Base-by-base conservation (phyloP, 2,888 invertebrate genomes). In the Alsophila aescularia region DNA sequence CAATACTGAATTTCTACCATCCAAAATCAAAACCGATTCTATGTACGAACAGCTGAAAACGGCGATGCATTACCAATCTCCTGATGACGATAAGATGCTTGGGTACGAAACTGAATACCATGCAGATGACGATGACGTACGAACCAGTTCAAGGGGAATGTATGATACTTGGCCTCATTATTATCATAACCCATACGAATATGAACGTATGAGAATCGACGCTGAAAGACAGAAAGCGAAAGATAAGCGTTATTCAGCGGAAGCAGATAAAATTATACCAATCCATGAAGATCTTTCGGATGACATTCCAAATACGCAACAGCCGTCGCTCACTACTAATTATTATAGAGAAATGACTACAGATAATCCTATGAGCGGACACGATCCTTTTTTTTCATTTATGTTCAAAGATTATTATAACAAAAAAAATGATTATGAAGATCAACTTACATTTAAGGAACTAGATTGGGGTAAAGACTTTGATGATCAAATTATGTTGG, bases 381-480 rank as follows among this genome's bases (percentile, higher is more conserved):
- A 87, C 51, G 75, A 75, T 49, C 85, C 87, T 1, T 88, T 87
- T 60, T 81, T 87, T 51, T 86, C 87, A 0, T 85, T 77, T 60
- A 77, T 83, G 27, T 61, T 89, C 9, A 83, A 83, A 50, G 86
- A 89, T 66, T 86, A 88, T 64, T 81, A 69, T 52, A 82, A 87
- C 58, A 83, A 72, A 59, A 78, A 69, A 42, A 52, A 63, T 15
- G 78, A 81, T 8, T 51, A 45, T 24, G 82, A 85, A 2, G 88
- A 90, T 64, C 75, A 81, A 10, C 51, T 85, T 10, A 52, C 67
- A 29, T 85, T 86, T 40, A 86, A 80, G 69, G 85, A 79, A 12
- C 60, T 82, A 15, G 69, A 82, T 56, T 85, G 82, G 84, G 78
- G 66, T 34, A 79, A 69, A 36, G 81, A 83, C 16, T 82, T 83